A percentile compares a stretch with the other conserved stretches of the same genome.
Evolutionary conservation across 2,888 invertebrate species (phyloP).

Genomic region (Himalopsyche tibetana): DNA sequence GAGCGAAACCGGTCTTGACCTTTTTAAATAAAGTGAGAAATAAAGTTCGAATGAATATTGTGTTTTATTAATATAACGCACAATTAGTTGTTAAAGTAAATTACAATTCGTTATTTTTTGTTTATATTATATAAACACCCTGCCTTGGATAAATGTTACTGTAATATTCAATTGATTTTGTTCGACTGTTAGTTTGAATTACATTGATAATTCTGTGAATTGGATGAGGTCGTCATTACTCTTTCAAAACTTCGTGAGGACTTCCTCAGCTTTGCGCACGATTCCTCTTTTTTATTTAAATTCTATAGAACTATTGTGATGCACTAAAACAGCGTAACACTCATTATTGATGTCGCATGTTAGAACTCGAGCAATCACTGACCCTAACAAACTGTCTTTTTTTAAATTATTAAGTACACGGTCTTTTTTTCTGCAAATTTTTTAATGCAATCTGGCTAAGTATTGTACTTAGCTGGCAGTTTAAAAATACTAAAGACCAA

Average conservation of each 20-base stretch:
- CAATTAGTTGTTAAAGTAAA: too few species aligned
- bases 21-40: too few species aligned
- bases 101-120: too few species aligned
- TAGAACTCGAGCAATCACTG: not conserved
- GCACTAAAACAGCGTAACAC: not conserved
- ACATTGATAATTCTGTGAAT: conserved; percentile 34
- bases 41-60: too few species aligned
- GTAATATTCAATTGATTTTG: too few species aligned
- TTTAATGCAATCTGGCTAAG: too few species aligned
- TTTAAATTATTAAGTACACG: not conserved
- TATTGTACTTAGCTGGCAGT: too few species aligned
- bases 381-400: not conserved
- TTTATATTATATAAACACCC: too few species aligned
- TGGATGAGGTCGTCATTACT: conserved; percentile 42
- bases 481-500: too few species aligned
- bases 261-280: not conserved
- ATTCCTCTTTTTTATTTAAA: not conserved
- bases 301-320: not conserved
- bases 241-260: conserved; percentile 50
- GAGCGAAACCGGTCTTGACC: too few species aligned
- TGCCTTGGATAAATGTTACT: too few species aligned
- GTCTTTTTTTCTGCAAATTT: not conserved
- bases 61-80: too few species aligned
- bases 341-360: conserved; percentile 16
- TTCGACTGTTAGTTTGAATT: not conserved